phyloP scores from a whole-genome alignment of 2,113 vertebrate species.

The Nestor notabilis region DNA sequence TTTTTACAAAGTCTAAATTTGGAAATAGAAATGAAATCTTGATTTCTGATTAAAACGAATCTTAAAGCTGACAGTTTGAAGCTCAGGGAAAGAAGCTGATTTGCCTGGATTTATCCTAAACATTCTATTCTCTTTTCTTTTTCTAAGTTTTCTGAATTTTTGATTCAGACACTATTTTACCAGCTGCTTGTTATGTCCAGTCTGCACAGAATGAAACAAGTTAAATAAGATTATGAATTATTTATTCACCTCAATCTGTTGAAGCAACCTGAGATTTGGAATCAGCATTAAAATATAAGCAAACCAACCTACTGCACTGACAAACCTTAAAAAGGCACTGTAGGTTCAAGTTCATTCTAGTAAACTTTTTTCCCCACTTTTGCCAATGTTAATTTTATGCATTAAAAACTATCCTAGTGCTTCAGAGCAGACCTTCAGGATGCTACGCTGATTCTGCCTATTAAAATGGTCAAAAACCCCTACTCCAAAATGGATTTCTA shows the following conservation, averaged over 20 bases:
- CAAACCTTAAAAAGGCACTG: background rate
- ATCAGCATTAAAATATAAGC: background rate
- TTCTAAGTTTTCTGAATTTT: background rate
- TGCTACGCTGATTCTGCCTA: background rate
- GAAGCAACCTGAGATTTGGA: background rate
- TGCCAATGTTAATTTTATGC: background rate
- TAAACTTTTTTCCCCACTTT: background rate
- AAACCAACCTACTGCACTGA: background rate
- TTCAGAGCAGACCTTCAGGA: background rate
- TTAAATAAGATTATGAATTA: background rate
- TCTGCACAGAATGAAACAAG: background rate
- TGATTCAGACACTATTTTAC: background rate
- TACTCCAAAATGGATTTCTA: background rate
- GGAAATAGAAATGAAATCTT: background rate
- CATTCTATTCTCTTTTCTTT: background rate
- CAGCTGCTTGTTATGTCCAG: background rate
- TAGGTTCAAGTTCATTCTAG: background rate
- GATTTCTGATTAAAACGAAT: background rate
- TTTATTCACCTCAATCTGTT: background rate
- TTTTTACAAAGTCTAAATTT: background rate
- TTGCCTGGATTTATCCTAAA: background rate
- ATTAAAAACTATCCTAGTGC: background rate
- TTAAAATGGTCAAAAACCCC: background rate
- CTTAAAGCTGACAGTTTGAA: background rate
- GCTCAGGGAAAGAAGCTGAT: background rate